A percentile compares a stretch with the other conserved stretches of the same genome.
phyloP scores from a whole-genome alignment of 2,888 invertebrate genomes.

The Allophyes oxyacanthae region DNA sequence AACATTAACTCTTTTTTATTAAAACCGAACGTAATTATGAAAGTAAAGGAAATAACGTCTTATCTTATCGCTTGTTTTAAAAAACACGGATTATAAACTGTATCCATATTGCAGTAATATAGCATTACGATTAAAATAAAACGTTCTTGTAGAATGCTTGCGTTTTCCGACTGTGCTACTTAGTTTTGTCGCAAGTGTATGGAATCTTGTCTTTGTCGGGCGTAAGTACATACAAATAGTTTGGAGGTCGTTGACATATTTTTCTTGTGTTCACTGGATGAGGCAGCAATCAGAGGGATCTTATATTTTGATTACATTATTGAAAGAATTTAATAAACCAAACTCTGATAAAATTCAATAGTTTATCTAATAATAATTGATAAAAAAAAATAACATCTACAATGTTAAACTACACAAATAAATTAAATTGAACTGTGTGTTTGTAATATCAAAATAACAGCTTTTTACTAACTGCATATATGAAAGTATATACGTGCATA shows the following conservation, averaged over 20 bases:
- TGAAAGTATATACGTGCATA: no score
- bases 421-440: no score
- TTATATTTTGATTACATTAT: slow-evolving; percentile 5
- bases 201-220: slow-evolving; percentile 29
- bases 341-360: no score
- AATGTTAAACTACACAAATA: no score
- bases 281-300: background rate
- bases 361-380: no score
- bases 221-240: slow-evolving; percentile 32
- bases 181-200: slow-evolving; percentile 17
- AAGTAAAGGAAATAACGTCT: slow-evolving; percentile 11
- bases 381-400: no score
- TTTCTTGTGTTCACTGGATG: slow-evolving; percentile 19
- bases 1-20: slow-evolving; percentile 8
- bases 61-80: slow-evolving; percentile 21
- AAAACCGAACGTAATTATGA: slow-evolving; percentile 13
- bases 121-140: background rate
- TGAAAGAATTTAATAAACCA: no score
- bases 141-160: slow-evolving; percentile 12
- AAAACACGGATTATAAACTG: slow-evolving; percentile 1
- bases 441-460: no score
- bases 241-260: slow-evolving; percentile 44
- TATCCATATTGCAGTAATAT: background rate
- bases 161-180: slow-evolving; percentile 14
- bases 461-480: no score